Conservation (phyloP, 2,888 invertebrate genomes). For the Calliopum simillimum region DNA sequence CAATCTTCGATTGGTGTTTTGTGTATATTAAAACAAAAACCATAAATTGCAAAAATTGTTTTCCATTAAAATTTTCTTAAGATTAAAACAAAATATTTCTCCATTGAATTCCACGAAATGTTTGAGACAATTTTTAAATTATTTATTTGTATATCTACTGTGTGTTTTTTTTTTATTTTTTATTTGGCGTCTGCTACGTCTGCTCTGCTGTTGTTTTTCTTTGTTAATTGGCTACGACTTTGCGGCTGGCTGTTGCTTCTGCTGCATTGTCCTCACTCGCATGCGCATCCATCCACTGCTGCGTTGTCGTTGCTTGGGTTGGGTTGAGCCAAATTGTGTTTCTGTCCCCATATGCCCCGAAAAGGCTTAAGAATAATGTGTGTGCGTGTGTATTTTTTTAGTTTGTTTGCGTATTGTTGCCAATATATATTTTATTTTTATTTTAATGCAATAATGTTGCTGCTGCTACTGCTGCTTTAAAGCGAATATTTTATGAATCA, state of each 20-base stretch:
- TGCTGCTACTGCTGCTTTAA: not conserved
- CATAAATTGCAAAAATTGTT: constrained; percentile 6
- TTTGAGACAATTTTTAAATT: constrained; percentile 15
- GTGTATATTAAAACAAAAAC: not conserved
- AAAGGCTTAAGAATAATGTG: constrained; percentile 13
- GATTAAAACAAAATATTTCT: too few species aligned
- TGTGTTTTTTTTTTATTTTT: too few species aligned
- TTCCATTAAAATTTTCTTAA: not conserved
- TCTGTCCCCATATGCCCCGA: not conserved
- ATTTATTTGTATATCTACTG: not conserved
- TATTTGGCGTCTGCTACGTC: not conserved
- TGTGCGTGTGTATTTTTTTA: not conserved
- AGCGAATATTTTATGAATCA: constrained; percentile 26
- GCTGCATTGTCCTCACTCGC: constrained; percentile 7
- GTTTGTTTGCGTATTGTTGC: not conserved
- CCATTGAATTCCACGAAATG: constrained; percentile 9
- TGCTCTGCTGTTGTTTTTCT: not conserved
- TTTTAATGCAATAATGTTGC: not conserved
- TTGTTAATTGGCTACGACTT: constrained; percentile 17
- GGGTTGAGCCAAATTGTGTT: not conserved
- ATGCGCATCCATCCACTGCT: not conserved
- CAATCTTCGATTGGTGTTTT: not conserved
- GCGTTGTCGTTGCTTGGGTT: not conserved
- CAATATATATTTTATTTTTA: too few species aligned
- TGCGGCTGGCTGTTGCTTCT: not conserved